Base-by-base conservation (phyloP, 2,113 vertebrate genomes). In the Paracanthobrama guichenoti region DNA sequence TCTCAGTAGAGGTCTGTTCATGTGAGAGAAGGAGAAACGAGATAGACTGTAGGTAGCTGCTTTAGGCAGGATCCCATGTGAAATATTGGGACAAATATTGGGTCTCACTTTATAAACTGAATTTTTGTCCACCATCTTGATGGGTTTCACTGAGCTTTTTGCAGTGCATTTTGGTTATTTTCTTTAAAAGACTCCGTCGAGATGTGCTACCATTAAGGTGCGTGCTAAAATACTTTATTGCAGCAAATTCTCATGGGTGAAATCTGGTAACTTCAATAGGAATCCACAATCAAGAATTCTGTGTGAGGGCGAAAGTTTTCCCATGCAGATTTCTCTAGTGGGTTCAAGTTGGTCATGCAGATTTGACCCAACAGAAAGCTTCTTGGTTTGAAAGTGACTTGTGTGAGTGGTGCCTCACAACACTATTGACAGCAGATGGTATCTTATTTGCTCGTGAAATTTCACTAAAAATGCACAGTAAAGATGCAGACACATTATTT, bases 1-100 rank as follows among this genome's bases (percentile, higher is more conserved):
- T 93, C 93, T 93, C 95, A 89, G 90, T 92, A 90, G 90, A 93
- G 91, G 93, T 93, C 92, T 91, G 90, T 88, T 88, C 24, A 86
- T 87, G 92, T 91, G 87, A 90, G 92, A 83, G 87, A 86, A 64
- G 24, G 87, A 67, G 81, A 80, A 64, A 26, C 39, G 50, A 74
- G n/a, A 57, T 60, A 28, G 13, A 22, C 16, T 39, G n/a, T 39
- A 84, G 62, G 53, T 53, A 44, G n/a, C 79, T 48, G 60, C 44
- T 64, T 66, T 22, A 13, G 5, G 24, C 35, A 26, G 13, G 57
- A 10, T 64, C 39, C 53, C 42, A 28, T 35, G 1, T 76, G 16
- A 75, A 20, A 75, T 55, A 72, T 22, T 71, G 11, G 35, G 20
- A 39, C 16, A 18, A 67, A 20, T 67, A 67, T 26, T 6, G 12